Evolutionary conservation across 2,113 vertebrate species (phyloP).

Genomic region (Colaptes auratus): DNA sequence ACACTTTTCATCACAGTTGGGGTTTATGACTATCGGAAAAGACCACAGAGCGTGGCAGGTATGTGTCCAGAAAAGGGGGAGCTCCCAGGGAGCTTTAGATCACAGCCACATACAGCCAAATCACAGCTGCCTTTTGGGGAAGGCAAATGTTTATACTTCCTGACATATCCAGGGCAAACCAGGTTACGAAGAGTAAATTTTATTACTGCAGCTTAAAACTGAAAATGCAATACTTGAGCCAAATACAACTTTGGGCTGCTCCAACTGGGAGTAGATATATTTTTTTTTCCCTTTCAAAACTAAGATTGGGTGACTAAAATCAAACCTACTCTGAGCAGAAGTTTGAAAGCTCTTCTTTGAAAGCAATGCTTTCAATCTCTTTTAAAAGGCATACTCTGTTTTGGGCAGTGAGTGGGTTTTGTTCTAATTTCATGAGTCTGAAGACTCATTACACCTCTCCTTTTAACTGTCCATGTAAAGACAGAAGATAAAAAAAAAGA

Average conservation of each 20-base stretch:
- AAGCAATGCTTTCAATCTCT: background rate
- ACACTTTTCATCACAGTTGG: background rate
- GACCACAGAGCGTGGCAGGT: background rate
- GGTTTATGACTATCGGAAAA: background rate
- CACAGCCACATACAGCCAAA: background rate
- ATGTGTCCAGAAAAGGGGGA: background rate
- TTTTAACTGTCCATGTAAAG: background rate
- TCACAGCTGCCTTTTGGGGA: background rate
- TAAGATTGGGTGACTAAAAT: background rate
- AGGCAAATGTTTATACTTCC: background rate
- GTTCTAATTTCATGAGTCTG: too few species aligned
- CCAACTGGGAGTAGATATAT: background rate
- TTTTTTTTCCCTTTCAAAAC: background rate
- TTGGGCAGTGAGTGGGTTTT: background rate
- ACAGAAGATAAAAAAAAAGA: background rate
- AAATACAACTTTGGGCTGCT: background rate
- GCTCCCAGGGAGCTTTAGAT: background rate
- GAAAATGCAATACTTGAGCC: background rate
- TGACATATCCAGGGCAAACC: background rate
- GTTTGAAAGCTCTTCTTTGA: background rate
- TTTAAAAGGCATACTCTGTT: background rate
- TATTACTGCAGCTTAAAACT: constrained; percentile 20
- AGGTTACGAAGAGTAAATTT: constrained; percentile 11
- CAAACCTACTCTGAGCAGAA: background rate
- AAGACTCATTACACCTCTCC: background rate